Evolutionary conservation across 2,888 invertebrate genomes (phyloP), one percentile per base, ranked within the genome.

Genomic region (Philereme vetulata): DNA sequence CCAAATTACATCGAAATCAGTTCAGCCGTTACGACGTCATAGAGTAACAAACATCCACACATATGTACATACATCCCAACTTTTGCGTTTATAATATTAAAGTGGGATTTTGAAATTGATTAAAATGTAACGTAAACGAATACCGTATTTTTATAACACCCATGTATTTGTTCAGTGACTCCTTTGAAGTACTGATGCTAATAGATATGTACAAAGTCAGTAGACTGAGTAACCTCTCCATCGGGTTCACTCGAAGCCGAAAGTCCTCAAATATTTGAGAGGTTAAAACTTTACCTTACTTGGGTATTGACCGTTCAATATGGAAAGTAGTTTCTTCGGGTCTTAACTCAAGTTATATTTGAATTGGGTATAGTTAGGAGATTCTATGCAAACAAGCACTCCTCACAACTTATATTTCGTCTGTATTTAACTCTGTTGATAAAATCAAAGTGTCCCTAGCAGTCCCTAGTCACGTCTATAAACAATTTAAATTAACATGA

Each of bases 251-350:
- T 51, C 51, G 42, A 36, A 42, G 21, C 11, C 34, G 51, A 32
- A 49, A 59, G 49, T 59, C 56, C 38, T 51, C 59, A 61, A 67
- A 67, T 63, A 62, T 67, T 67, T 65, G 65, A 59, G 57, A 55
- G 58, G 59, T 63, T 65, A 52, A 60, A 51, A 60, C 59, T 63
- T 57, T 46, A 53, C 46, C 32, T 40, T 6, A 11, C 43, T 49
- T 40, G 50, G 52, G 59, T 64, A 57, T 57, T 57, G 51, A 57
- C 58, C 62, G 47, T 60, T 53, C 46, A 54, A 59, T 62, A 55
- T 58, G 52, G 45, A 53, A 59, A 56, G 44, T 48, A 59, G 58
- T 59, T 54, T 60, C 34, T 40, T 51, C 11, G 21, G 42, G 40
- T 34, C 40, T 49, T 6, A 51, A 51, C 33, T 50, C 32, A 32